Base-by-base conservation (phyloP, 2,797 vertebrate genomes). In the Ceyx erithaca region DNA sequence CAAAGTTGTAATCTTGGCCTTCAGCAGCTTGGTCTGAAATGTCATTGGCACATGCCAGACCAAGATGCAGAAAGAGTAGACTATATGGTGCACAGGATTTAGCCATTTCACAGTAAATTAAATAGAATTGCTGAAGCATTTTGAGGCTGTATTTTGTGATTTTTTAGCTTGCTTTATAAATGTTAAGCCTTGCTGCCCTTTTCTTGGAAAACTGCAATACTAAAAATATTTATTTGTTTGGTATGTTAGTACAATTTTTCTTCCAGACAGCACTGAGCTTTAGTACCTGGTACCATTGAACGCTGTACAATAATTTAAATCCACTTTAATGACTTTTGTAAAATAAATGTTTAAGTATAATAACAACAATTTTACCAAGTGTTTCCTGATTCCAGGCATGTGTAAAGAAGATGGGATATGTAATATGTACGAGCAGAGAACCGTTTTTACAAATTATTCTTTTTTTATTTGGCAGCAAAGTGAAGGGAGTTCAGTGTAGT, bases 391-490 rank as follows among this genome's bases (percentile, higher is more conserved):
- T 97, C 96, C 95, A 95, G 95, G 78, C 95, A 94, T 94, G 96
- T 91, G 67, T 96, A 94, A 96, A 97, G 91, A 76, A 95, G 89
- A 96, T 62, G 83, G 89, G 91, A 49, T 88, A 91, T 94, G 92
- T 95, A 94, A 94, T 96, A 95, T 91, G 89, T 95, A 95, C 97
- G 96, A 89, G 80, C 90, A 96, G 75, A 92, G 94, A 97, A 97
- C 97, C 91, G 96, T 91, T 96, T 96, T 97, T 96, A 95, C 95
- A 97, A 96, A 97, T 97, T 95, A 96, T 97, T 97, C 95, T 97
- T 97, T 95, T 95, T 97, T 97, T 97, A 97, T 97, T 98, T 97
- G 84, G 70, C 94, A 94, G 96, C 91, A 93, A 97, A 97, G 96
- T 98, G 92, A 97, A 96, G 91, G 73, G 96, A 97, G 97, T 98